phyloP scores from a whole-genome alignment of 2,113 vertebrate species.

The Acrocephalus kingi region DNA sequence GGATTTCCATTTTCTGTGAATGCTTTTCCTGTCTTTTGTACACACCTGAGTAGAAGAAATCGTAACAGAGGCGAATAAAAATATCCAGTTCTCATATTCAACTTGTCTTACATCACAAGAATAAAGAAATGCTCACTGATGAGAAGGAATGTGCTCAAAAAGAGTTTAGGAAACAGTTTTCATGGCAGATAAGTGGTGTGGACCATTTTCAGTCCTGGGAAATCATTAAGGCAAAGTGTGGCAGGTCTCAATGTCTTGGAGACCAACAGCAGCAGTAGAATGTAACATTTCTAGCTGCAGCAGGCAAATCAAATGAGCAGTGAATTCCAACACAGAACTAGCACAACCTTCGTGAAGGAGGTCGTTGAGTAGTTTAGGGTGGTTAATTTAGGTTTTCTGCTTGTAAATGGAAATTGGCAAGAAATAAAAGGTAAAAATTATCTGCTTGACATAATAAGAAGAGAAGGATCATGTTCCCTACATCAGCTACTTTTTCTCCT shows the following conservation, averaged over 20 bases:
- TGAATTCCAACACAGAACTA: not conserved
- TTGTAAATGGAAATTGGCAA: not conserved
- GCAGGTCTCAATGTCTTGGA: not conserved
- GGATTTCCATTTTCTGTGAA: not conserved
- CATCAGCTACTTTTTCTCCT: not conserved
- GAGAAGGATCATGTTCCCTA: not conserved
- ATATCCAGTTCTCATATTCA: not conserved
- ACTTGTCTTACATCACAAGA: not conserved
- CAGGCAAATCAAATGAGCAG: not conserved
- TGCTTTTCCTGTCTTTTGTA: not conserved
- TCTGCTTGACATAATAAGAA: not conserved
- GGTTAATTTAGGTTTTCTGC: not conserved
- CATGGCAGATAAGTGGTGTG: not conserved
- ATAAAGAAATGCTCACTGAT: not conserved
- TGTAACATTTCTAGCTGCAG: not conserved
- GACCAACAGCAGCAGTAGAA: not conserved
- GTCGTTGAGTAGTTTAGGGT: not conserved
- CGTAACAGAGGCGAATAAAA: rapidly evolving
- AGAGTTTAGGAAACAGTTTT: not conserved
- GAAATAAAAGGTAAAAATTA: not conserved
- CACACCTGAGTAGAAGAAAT: not conserved
- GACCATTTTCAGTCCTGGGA: not conserved
- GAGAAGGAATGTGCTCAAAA: not conserved
- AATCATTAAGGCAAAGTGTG: not conserved
- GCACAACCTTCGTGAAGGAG: not conserved